These are phyloP conservation scores for Netelia virgata DNA, from an alignment of 2,888 invertebrate genomes.

Conservation along the genomic window DNA sequence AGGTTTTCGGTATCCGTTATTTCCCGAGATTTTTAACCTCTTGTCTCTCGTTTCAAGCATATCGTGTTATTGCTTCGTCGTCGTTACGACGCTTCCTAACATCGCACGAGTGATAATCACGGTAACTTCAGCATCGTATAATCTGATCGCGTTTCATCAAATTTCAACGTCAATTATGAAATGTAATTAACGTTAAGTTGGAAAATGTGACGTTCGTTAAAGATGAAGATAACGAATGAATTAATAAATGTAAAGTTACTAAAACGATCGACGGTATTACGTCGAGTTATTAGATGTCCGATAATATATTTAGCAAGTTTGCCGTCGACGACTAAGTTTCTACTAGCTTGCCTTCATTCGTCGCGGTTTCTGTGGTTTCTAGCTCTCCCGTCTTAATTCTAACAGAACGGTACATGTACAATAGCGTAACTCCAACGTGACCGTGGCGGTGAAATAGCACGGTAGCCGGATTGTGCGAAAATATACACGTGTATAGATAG, in stretches of 20 bases:
- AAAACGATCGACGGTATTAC: neutral
- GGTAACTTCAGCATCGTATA: neutral
- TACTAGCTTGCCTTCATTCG: neutral
- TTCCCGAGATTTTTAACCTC: too few relatives aligned
- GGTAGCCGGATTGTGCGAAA: constrained; percentile 61
- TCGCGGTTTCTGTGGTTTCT: constrained; percentile 1
- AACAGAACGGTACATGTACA: constrained; percentile 57
- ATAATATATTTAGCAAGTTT: neutral
- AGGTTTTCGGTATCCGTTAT: neutral
- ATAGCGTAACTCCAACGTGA: constrained; percentile 50
- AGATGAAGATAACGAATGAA: neutral
- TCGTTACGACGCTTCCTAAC: too few relatives aligned
- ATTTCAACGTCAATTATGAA: neutral
- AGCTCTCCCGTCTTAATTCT: neutral
- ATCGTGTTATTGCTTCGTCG: too few relatives aligned
- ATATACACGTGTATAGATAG: neutral
- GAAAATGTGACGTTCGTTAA: neutral
- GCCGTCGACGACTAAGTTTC: neutral
- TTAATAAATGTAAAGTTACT: neutral
- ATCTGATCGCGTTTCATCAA: neutral
- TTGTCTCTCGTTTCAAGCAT: neutral
- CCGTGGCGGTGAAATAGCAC: constrained; percentile 57
- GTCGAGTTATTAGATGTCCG: neutral
- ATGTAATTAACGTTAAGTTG: neutral
- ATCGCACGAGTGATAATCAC: neutral